Percentiles rank a stretch among this genome's conserved stretches.
Conservation (phyloP, 2,888 invertebrate species). For the Clunio marinus region DNA sequence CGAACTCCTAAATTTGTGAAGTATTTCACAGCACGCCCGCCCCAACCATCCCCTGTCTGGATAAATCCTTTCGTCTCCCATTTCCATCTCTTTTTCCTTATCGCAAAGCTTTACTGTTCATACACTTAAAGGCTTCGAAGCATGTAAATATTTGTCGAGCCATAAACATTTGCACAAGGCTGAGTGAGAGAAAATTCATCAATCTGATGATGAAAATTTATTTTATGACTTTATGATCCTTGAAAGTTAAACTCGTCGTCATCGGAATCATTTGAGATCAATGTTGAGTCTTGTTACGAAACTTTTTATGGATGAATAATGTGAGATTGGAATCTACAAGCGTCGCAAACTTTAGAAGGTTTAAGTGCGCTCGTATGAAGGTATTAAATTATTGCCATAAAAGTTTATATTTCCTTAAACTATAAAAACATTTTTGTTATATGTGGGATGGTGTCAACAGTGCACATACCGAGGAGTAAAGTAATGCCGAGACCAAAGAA, state of each 20-base stretch:
- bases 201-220: slow-evolving; percentile 7
- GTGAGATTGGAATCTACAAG: neutral
- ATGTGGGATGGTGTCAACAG: neutral
- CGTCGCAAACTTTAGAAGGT: neutral
- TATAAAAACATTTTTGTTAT: slow-evolving; percentile 1
- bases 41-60: neutral
- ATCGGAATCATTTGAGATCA: neutral
- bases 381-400: slow-evolving; percentile 4
- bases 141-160: slow-evolving; percentile 12
- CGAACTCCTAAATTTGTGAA: no score
- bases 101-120: neutral
- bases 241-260: slow-evolving; percentile 1
- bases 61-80: slow-evolving; percentile 6
- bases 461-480: no score
- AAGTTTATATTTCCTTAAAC: slow-evolving; percentile 4
- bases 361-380: no score
- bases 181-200: slow-evolving; percentile 19
- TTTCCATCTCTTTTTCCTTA: neutral
- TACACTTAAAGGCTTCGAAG: neutral
- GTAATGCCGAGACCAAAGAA: no score
- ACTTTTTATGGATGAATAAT: neutral
- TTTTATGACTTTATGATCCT: slow-evolving; percentile 18
- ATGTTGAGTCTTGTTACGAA: neutral
- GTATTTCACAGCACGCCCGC: no score
- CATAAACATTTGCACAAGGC: slow-evolving; percentile 15